Conservation (phyloP, 2,888 invertebrate species). For the Melinopterus prodromus region DNA sequence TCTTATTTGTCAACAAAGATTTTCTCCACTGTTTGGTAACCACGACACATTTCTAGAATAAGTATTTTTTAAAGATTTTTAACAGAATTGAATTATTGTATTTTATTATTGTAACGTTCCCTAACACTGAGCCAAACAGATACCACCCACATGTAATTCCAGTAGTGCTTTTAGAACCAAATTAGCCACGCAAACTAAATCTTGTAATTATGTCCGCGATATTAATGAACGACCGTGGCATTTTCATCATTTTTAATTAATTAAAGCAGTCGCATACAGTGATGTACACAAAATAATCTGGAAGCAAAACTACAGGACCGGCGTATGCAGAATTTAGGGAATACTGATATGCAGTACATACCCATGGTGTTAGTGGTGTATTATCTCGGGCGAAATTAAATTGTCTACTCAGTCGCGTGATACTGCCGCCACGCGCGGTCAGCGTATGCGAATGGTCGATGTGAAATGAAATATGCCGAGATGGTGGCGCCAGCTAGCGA, state of each 20-base stretch:
- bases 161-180: neutral
- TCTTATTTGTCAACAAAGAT: too few relatives aligned
- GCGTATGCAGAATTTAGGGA: neutral
- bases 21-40: too few relatives aligned
- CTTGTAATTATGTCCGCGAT: neutral
- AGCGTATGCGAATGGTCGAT: neutral
- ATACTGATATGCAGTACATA: neutral
- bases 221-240: neutral
- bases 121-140: too few relatives aligned
- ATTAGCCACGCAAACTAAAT: neutral
- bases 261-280: neutral
- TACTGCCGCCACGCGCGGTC: neutral
- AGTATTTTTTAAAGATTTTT: too few relatives aligned
- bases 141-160: too few relatives aligned
- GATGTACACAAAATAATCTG: neutral
- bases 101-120: too few relatives aligned
- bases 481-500: neutral
- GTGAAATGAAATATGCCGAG: neutral
- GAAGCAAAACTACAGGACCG: neutral
- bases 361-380: neutral
- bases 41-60: too few relatives aligned
- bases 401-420: neutral
- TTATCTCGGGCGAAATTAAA: neutral
- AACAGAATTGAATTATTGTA: too few relatives aligned
- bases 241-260: neutral